A percentile compares a stretch with the other conserved stretches of the same genome.
Evolutionary conservation across 2,888 invertebrate genomes (phyloP).

Genomic region (Pycnomerus fuliginosus): DNA sequence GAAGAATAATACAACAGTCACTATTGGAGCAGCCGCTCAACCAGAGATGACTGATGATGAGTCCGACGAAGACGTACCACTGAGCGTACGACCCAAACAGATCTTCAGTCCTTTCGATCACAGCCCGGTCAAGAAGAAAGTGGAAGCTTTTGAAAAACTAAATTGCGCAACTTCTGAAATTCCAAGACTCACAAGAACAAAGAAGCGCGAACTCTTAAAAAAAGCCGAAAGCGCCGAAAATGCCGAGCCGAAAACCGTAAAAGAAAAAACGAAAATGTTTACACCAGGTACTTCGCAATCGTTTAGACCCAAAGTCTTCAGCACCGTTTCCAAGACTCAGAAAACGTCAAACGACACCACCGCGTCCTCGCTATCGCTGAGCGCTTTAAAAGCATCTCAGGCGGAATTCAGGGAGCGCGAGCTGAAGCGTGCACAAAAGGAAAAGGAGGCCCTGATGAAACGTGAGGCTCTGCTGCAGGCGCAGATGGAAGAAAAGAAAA

Average conservation of each 20-base stretch:
- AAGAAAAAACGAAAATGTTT: conserved; percentile 31
- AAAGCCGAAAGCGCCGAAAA: too few species aligned
- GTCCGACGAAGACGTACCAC: too few species aligned
- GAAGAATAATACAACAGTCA: too few species aligned
- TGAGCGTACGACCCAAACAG: too few species aligned
- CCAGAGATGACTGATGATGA: too few species aligned
- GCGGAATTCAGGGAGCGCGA: conserved; percentile 40
- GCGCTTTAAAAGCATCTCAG: conserved; percentile 39
- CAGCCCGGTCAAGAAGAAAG: conserved; percentile 62
- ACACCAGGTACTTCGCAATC: conserved; percentile 28
- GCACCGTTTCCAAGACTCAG: conserved; percentile 26
- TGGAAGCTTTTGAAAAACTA: conserved; percentile 61
- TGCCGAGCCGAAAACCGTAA: conserved; percentile 25
- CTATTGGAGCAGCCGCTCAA: too few species aligned
- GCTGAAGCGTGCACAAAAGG: conserved; percentile 31
- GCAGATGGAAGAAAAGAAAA: conserved; percentile 59
- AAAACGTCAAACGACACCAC: conserved; percentile 22
- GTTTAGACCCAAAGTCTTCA: too few species aligned
- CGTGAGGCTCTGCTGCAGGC: conserved; percentile 62
- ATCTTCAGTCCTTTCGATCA: conserved; percentile 59
- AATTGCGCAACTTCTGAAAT: conserved; percentile 29
- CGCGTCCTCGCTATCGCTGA: conserved; percentile 27
- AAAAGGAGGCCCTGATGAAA: conserved; percentile 52
- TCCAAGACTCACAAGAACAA: conserved; percentile 49
- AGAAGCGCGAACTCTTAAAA: conserved; percentile 33